Evolutionary conservation across 2,888 invertebrate species (phyloP), one percentile per base, ranked within the genome.

Genomic region (Melanostoma scalare): DNA sequence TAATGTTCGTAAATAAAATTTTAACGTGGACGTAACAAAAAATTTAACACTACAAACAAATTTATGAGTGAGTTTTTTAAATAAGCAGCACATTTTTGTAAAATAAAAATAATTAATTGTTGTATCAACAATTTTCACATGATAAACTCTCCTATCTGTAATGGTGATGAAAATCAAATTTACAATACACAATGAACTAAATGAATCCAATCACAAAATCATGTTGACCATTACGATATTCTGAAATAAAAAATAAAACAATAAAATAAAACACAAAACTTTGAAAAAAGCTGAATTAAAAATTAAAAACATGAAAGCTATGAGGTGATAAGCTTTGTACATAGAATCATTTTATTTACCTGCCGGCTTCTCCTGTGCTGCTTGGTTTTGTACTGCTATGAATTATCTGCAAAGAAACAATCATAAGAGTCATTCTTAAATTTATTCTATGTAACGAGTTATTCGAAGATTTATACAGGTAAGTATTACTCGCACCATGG

Each of bases 341-440:
- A 8, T 33, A n/a, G 38, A 60, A 33, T 55, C 8, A 30, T 30
- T 35, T 2, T 4, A 48, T 38, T 93, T 92, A 94, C 94, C 94
- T 93, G 87, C 92, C 92, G 75, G 93, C 92, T 90, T 94, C 93
- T 86, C 92, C 91, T 86, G 92, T 92, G 85, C 20, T 20, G 20
- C 92, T 92, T 87, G 93, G 89, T 87, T 93, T 91, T 85, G 93
- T 89, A 86, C 92, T 92, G 92, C 93, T 90, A 90, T 94, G 94
- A 89, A 94, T 94, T 93, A 94, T 94, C 94, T 94, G 91, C n/a
- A 92, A 92, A 20, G 20, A 20, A 20, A 20, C 20, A 20, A 20
- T 20, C 20, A 20, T 20, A 20, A 20, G 1, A 89, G 88, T 42
- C 36, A 74, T 36, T 5, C 10, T 30, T 20, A 36, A 58, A 5